These are phyloP conservation scores for Lasioglossum zephyrum DNA, from an alignment of 2,888 invertebrate genomes.

Conservation along the genomic window DNA sequence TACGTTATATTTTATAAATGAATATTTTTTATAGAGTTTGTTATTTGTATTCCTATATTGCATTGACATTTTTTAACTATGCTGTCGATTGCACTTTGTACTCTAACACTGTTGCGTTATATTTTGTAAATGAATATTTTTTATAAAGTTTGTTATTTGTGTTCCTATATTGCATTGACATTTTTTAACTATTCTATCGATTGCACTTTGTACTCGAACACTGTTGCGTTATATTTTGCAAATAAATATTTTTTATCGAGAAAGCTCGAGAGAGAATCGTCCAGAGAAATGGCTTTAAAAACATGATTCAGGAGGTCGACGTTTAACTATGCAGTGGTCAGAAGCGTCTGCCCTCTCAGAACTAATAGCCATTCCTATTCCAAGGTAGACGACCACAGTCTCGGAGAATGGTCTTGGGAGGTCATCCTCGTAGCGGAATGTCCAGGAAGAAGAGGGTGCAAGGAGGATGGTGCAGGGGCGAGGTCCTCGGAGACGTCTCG, in stretches of 20 bases:
- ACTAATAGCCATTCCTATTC: neutral
- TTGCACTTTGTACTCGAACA: no score
- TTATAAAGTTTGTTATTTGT: no score
- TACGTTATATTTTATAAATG: no score
- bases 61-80: no score
- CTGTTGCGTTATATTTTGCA: no score
- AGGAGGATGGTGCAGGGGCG: neutral
- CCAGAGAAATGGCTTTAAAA: neutral
- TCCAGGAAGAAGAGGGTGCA: neutral
- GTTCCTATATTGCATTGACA: no score
- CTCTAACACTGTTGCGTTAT: no score
- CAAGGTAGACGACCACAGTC: neutral
- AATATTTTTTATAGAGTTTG: no score
- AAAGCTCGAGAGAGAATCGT: neutral
- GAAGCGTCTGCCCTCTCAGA: neutral
- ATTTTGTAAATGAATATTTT: no score
- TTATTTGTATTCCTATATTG: no score
- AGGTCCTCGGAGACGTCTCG: slow-evolving; percentile 45
- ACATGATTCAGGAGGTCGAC: neutral
- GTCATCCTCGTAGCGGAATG: neutral
- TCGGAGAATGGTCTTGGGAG: neutral
- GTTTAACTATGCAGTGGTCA: neutral
- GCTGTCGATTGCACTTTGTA: no score
- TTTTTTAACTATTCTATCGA: no score
- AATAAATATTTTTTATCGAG: neutral